phyloP scores from a whole-genome alignment of 2,113 vertebrate genomes.

The Tenrec ecaudatus region DNA sequence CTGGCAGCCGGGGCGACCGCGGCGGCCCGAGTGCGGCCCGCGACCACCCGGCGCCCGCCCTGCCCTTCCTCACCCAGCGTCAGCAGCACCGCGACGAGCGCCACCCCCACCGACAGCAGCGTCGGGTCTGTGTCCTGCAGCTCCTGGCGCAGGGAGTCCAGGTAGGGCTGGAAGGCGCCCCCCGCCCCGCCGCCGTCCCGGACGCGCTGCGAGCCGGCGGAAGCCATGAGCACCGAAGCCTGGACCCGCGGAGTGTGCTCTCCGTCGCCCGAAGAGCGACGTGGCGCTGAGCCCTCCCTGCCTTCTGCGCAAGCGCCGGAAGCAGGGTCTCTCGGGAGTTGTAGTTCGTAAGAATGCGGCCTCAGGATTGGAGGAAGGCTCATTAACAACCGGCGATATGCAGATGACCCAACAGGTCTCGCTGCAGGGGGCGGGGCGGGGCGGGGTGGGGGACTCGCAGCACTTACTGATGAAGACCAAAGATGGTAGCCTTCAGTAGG shows the following conservation, averaged over 20 bases:
- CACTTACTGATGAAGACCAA: too few species aligned
- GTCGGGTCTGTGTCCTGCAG: slow-evolving; percentile 77
- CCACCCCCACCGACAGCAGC: slow-evolving; percentile 79
- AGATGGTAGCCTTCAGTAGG: too few species aligned
- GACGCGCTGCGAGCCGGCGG: slow-evolving; percentile 3
- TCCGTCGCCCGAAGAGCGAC: neutral
- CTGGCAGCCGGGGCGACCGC: neutral
- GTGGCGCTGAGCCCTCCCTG: slow-evolving; percentile 6
- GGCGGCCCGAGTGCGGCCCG: neutral
- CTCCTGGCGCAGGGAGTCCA: slow-evolving; percentile 82
- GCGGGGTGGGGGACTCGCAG: too few species aligned
- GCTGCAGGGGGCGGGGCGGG: too few species aligned
- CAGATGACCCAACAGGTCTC: too few species aligned
- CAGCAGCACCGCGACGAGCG: slow-evolving; percentile 81
- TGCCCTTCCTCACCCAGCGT: slow-evolving; percentile 81
- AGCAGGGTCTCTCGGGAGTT: slow-evolving; percentile 71
- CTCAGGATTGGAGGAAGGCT: too few species aligned
- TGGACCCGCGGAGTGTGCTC: neutral
- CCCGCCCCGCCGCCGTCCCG: neutral
- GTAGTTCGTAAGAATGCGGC: slow-evolving; percentile 50
- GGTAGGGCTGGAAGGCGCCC: slow-evolving; percentile 75
- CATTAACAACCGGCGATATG: too few species aligned
- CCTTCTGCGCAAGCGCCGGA: neutral
- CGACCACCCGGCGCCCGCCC: neutral
- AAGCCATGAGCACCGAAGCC: slow-evolving; percentile 48